These are phyloP conservation scores for Leptothorax acervorum DNA, from an alignment of 2,888 invertebrate genomes.

Conservation along the genomic window DNA sequence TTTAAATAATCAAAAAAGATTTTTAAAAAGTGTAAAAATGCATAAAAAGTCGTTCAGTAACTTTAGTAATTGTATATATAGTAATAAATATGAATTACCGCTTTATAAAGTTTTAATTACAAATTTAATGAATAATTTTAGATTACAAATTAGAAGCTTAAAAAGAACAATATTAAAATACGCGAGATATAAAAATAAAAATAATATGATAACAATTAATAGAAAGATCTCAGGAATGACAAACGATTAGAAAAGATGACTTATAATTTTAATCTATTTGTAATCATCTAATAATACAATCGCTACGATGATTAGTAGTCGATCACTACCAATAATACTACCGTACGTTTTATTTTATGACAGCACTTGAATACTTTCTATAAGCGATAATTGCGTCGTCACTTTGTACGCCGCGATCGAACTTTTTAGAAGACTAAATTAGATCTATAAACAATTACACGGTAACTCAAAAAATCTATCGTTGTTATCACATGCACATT, in stretches of 20 bases:
- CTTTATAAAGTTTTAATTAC: slow-evolving; percentile 36
- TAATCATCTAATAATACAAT: slow-evolving; percentile 16
- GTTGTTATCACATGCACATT: slow-evolving; percentile 13
- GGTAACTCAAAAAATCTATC: not conserved
- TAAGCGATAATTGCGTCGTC: slow-evolving; percentile 7
- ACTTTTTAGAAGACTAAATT: not conserved
- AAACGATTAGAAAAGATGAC: not conserved
- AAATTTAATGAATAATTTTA: slow-evolving; percentile 9
- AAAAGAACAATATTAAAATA: not conserved
- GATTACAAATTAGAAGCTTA: not conserved
- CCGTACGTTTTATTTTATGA: slow-evolving; percentile 6
- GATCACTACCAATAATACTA: slow-evolving; percentile 13
- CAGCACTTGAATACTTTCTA: slow-evolving; percentile 40
- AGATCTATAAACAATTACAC: not conserved
- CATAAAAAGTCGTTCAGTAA: not conserved
- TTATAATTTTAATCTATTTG: not conserved
- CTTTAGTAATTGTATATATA: not conserved
- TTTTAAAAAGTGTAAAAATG: not conserved
- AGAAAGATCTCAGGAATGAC: not conserved
- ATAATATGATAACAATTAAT: slow-evolving; percentile 2
- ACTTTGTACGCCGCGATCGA: not conserved
- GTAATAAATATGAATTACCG: slow-evolving; percentile 2
- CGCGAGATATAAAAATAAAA: not conserved
- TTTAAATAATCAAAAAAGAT: not conserved
- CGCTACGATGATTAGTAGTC: slow-evolving; percentile 18